These are phyloP conservation scores for Eonycteris spelaea DNA, from an alignment of 2,113 vertebrate species.

Conservation along the genomic window DNA sequence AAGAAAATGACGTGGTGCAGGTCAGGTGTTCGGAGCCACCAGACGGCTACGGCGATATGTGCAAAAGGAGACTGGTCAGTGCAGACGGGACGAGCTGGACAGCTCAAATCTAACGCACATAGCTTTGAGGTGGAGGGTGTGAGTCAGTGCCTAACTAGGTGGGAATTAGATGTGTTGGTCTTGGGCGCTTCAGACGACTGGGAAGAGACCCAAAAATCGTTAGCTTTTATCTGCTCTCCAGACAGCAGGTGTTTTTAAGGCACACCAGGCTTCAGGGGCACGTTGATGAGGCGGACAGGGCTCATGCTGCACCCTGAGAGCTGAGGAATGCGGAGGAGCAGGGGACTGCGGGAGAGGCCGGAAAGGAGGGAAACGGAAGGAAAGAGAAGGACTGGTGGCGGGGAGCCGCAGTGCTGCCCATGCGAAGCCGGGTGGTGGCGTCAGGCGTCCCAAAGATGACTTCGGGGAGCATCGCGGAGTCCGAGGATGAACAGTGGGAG, in stretches of 20 bases:
- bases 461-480: not conserved
- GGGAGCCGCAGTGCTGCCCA: accelerated
- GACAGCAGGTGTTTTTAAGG: not conserved
- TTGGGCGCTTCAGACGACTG: not conserved
- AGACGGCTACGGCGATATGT: not conserved
- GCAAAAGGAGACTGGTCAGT: not conserved
- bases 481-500: not conserved
- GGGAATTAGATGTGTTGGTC: too few species aligned
- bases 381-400: not conserved
- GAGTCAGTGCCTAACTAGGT: not conserved
- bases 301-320: too few species aligned
- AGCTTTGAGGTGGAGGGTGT: not conserved
- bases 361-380: not conserved
- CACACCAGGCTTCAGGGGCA: not conserved
- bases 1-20: not conserved
- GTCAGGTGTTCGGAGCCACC: not conserved
- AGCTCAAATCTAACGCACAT: not conserved
- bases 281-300: not conserved
- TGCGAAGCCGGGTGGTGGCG: not conserved
- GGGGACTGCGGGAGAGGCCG: not conserved
- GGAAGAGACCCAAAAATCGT: not conserved
- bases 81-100: not conserved
- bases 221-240: not conserved
- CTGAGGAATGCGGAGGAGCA: not conserved
- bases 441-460: not conserved